These are phyloP conservation scores for Cerastoderma edule DNA, from an alignment of 2,888 invertebrate genomes.

Conservation along the genomic window DNA sequence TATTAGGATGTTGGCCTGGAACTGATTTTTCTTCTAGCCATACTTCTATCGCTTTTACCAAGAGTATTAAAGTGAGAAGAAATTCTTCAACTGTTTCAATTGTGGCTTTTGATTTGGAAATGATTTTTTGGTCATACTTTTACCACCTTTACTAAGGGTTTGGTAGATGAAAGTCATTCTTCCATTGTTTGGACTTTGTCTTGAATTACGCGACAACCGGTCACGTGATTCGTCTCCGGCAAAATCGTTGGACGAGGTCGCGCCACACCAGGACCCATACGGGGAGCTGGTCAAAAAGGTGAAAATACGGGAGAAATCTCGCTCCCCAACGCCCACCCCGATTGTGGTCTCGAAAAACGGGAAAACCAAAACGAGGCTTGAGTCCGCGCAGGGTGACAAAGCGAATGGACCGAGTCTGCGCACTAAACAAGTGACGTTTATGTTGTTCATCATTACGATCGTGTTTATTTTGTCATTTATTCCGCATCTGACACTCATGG, in stretches of 20 bases:
- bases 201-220: constrained; percentile 19
- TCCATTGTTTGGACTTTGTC: no score
- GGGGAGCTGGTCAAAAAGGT: constrained; percentile 49
- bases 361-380: constrained; percentile 15
- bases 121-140: no score
- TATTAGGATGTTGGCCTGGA: no score
- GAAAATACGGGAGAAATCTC: constrained; percentile 42
- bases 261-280: constrained; percentile 46
- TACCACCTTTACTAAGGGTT: no score
- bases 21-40: no score
- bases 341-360: constrained; percentile 28
- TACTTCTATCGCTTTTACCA: no score
- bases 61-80: no score
- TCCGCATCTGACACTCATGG: constrained; percentile 65
- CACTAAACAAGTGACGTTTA: constrained; percentile 65
- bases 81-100: no score
- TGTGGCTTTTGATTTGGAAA: no score
- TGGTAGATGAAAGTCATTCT: no score
- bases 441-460: constrained; percentile 68
- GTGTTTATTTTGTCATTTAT: constrained; percentile 71
- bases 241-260: constrained; percentile 29
- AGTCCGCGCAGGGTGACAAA: constrained; percentile 15
- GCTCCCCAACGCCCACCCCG: constrained; percentile 48
- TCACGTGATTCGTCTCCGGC: constrained; percentile 31
- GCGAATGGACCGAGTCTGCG: constrained; percentile 48